Base-by-base conservation (phyloP, 2,797 vertebrate species). In the Apogon talboti region DNA sequence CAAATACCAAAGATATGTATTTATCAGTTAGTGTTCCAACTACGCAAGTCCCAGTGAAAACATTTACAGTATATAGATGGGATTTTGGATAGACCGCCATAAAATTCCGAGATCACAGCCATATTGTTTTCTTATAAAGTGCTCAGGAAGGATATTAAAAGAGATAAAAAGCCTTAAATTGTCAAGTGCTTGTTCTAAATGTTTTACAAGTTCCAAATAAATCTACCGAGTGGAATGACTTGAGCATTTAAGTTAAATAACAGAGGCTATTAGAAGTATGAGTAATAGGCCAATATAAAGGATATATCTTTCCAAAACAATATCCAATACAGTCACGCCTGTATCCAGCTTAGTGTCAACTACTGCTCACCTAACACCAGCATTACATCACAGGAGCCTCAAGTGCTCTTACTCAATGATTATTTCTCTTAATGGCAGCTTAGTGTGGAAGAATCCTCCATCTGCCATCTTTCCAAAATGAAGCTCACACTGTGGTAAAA, bases 401-500 rank as follows among this genome's bases (percentile, higher is more conserved):
- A 52, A 76, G 67, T 51, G 68, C 72, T 77, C 73, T 48, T 79
- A 57, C 68, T 71, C 70, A 64, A 51, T 59, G 65, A 83, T 79
- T 79, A 82, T 73, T 78, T 58, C 76, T 74, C 71, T 66, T 69
- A 71, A 76, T 72, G 74, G 72, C 76, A 81, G 75, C 69, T 54
- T 55, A 66, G 65, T 52, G 67, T 82, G 81, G 79, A 84, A 80
- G 75, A 82, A 87, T 51, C 57, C 41, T 71, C 80, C 44, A 5
- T 60, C 66, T 86, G 83, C 83, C 86, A 89, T 87, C 64, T 86
- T 85, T 85, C 82, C 81, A 76, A 81, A 75, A 61, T 42, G 42
- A 85, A 77, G 74, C 79, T 76, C 73, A 63, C 67, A 64, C 65
- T 55, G 76, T 53, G 74, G 75, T 54, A 51, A 72, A 42, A 57